These are phyloP conservation scores for Parochlus steinenii DNA, from an alignment of 2,888 invertebrate genomes.

Conservation along the genomic window DNA sequence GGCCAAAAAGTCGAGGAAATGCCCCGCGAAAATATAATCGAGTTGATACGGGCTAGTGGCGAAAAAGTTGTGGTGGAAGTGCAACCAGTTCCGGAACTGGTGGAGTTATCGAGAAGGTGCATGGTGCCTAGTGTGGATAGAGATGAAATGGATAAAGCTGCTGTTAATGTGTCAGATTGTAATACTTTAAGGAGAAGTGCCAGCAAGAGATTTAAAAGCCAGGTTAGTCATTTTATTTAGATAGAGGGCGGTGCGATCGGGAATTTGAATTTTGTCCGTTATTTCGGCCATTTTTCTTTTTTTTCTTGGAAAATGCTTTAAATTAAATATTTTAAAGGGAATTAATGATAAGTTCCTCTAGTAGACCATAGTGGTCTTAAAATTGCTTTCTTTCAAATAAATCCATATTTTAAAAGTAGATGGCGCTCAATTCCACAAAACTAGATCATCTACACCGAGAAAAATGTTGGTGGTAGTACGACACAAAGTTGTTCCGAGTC, in stretches of 20 bases:
- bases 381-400: too few relatives aligned
- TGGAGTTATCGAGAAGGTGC: slow-evolving; percentile 70
- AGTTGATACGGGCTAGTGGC: slow-evolving; percentile 75
- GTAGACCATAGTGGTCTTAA: too few relatives aligned
- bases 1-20: slow-evolving; percentile 69
- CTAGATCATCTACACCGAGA: too few relatives aligned
- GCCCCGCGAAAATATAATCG: slow-evolving; percentile 80
- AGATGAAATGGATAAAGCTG: slow-evolving; percentile 16
- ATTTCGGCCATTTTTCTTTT: too few relatives aligned
- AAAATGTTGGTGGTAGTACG: too few relatives aligned
- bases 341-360: too few relatives aligned
- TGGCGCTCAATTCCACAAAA: too few relatives aligned
- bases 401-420: too few relatives aligned
- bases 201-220: slow-evolving; percentile 53
- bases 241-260: too few relatives aligned
- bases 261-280: too few relatives aligned
- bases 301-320: too few relatives aligned
- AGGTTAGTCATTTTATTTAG: slow-evolving; percentile 19
- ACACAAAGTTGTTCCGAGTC: too few relatives aligned
- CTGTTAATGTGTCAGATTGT: slow-evolving; percentile 29
- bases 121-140: slow-evolving; percentile 20
- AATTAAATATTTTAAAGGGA: not conserved
- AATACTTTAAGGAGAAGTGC: slow-evolving; percentile 75
- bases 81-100: slow-evolving; percentile 83
- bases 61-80: slow-evolving; percentile 77